Conservation (phyloP, 1,140 invertebrate genomes). For the Temnothorax longispinosus region DNA sequence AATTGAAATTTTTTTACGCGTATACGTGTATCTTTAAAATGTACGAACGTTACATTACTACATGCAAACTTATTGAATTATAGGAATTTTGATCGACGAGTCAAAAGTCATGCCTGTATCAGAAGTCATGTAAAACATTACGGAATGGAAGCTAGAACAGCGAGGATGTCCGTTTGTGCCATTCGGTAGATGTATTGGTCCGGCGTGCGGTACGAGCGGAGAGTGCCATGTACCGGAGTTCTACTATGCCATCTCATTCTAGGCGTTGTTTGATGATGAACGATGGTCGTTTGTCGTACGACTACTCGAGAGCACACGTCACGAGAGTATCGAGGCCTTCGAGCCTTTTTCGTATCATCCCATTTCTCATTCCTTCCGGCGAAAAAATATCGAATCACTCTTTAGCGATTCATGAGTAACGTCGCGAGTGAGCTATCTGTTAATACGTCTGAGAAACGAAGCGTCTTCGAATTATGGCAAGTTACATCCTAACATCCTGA, state of each 20-base stretch:
- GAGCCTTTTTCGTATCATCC: constrained; percentile 14
- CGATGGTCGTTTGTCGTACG: constrained; percentile 75
- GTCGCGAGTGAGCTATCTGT: constrained; percentile 35
- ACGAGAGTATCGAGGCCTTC: constrained; percentile 57
- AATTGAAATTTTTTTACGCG: too few species aligned
- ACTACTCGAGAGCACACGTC: constrained; percentile 73
- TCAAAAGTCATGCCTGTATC: not conserved
- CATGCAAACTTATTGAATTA: not conserved
- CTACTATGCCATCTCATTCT: constrained; percentile 74
- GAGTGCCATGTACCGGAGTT: constrained; percentile 65
- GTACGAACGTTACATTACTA: not conserved
- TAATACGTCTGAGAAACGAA: constrained; percentile 19
- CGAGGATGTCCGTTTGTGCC: constrained; percentile 65
- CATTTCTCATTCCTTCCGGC: constrained; percentile 35
- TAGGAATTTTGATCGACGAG: constrained; percentile 13
- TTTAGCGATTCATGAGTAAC: constrained; percentile 34
- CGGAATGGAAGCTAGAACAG: constrained; percentile 78
- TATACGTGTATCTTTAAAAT: not conserved
- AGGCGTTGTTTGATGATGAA: constrained; percentile 75
- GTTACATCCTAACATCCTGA: not conserved
- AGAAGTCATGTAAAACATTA: constrained; percentile 70
- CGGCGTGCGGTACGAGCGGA: constrained; percentile 52
- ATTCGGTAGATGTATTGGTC: constrained; percentile 60
- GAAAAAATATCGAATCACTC: constrained; percentile 43
- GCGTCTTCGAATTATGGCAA: not conserved